Evolutionary conservation across 1,140 invertebrate species (phyloP).

Genomic region (Catajapyx aquilonaris): DNA sequence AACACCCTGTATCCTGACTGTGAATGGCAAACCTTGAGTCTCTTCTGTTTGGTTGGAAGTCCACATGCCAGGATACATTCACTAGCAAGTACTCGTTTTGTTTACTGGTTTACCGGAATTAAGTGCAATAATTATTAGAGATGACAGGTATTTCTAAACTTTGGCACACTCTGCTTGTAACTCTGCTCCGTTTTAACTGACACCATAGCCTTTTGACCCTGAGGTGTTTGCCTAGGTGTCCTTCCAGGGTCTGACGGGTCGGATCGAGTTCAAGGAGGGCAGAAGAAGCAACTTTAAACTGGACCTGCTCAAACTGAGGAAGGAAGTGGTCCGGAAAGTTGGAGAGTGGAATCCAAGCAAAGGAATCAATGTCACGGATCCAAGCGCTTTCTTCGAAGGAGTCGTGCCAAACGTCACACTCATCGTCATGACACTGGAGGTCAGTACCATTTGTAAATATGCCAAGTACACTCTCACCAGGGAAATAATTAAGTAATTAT

Average conservation of each 20-base stretch:
- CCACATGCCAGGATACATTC: too few species aligned
- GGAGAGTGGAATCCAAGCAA: conserved; percentile 54
- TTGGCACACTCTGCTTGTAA: too few species aligned
- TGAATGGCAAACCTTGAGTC: too few species aligned
- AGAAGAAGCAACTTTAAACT: conserved; percentile 61
- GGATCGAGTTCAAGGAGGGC: conserved; percentile 67
- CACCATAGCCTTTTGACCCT: too few species aligned
- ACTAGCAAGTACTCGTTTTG: too few species aligned
- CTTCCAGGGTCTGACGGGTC: conserved; percentile 66
- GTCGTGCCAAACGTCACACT: conserved; percentile 69
- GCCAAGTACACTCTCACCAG: too few species aligned
- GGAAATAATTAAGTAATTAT: not conserved
- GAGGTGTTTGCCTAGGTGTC: conserved; percentile 34
- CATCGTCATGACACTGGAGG: conserved; percentile 69
- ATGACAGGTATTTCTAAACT: too few species aligned
- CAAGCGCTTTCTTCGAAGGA: conserved; percentile 64
- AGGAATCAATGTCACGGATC: conserved; percentile 63
- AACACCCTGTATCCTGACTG: too few species aligned
- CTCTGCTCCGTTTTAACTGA: too few species aligned
- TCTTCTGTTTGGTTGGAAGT: too few species aligned
- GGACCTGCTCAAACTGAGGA: conserved; percentile 61
- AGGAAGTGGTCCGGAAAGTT: conserved; percentile 50
- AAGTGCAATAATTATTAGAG: too few species aligned
- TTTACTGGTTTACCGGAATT: too few species aligned
- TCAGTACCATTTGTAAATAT: conserved; percentile 20